Conservation (phyloP, 2,888 invertebrate genomes). For the Monochamus alternatus region DNA sequence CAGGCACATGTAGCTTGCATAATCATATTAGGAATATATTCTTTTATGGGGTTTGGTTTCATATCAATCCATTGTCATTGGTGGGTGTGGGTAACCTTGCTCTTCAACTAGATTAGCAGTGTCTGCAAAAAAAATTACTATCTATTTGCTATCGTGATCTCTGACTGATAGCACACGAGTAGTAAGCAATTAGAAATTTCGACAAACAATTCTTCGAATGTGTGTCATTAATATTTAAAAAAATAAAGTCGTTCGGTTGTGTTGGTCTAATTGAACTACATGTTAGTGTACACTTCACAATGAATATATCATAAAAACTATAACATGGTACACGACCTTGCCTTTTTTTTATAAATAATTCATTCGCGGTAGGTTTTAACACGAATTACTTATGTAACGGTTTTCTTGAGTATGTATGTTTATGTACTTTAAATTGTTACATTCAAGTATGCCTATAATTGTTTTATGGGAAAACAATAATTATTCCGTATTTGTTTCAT, state of each 20-base stretch:
- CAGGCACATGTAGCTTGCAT: not conserved
- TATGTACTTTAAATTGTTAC: not conserved
- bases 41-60: conserved; percentile 28
- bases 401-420: not conserved
- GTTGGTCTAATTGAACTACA: not conserved
- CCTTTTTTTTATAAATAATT: conserved; percentile 2
- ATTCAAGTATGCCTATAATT: no score
- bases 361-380: not conserved
- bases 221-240: not conserved
- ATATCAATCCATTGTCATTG: conserved; percentile 24
- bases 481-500: no score
- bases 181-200: not conserved
- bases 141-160: not conserved
- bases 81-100: conserved; percentile 41
- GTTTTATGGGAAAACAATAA: no score
- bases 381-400: not conserved
- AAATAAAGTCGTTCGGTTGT: not conserved
- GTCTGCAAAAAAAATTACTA: not conserved
- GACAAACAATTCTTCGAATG: not conserved
- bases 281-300: not conserved
- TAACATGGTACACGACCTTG: not conserved
- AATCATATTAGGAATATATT: not conserved
- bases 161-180: not conserved
- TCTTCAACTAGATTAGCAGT: conserved; percentile 28
- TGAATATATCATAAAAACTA: not conserved